These are phyloP conservation scores for Luperina nickerlii DNA, from an alignment of 2,888 invertebrate species.

Conservation along the genomic window DNA sequence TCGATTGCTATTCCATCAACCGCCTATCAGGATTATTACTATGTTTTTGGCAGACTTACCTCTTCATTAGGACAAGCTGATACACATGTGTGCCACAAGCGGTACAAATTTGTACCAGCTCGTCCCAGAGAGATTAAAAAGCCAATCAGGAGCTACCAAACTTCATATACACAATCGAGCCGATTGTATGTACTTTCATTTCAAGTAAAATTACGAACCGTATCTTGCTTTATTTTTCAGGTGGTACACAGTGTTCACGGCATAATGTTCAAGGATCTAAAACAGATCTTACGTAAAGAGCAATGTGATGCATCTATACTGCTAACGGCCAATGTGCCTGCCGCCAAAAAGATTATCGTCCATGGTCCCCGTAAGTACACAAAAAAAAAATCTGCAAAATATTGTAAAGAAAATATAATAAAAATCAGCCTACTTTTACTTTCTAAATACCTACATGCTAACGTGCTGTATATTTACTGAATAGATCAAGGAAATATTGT, in stretches of 20 bases:
- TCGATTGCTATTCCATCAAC: background rate
- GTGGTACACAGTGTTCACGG: conserved; percentile 99
- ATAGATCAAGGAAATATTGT: too few species aligned
- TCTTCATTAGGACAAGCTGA: background rate
- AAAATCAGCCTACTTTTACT: background rate
- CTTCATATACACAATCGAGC: background rate
- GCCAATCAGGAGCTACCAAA: background rate
- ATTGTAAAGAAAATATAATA: background rate
- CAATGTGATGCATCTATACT: conserved; percentile 99
- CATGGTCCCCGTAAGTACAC: conserved; percentile 93
- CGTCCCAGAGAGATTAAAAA: too few species aligned
- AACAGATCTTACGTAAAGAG: conserved; percentile 99
- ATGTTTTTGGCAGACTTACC: background rate
- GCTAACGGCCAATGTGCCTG: conserved; percentile 99
- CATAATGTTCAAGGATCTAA: conserved; percentile 99
- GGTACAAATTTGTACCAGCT: too few species aligned
- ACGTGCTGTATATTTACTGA: background rate
- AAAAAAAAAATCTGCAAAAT: background rate
- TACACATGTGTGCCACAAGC: too few species aligned
- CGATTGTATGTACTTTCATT: background rate
- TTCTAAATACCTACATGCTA: background rate
- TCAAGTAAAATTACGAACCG: background rate
- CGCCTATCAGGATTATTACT: background rate
- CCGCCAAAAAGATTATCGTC: conserved; percentile 99
- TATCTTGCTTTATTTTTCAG: conserved; percentile 80